Base-by-base conservation (phyloP, 2,797 vertebrate genomes). In the Phylloscopus collybita region DNA sequence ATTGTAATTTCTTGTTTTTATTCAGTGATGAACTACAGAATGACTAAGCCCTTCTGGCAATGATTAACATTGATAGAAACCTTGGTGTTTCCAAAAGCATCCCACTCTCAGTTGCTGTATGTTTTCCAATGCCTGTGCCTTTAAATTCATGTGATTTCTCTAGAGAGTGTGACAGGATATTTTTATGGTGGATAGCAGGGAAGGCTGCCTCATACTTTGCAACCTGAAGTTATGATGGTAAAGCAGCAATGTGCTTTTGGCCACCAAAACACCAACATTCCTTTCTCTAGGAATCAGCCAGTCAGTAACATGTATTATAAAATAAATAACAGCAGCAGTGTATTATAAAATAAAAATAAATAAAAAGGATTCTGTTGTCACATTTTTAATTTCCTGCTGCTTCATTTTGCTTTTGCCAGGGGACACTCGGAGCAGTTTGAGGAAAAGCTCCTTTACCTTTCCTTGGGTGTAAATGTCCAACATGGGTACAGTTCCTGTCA, bases 251-350 rank as follows among this genome's bases (percentile, higher is more conserved):
- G 56, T 86, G 49, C 34, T 92, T 88, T 73, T 82, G 80, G 53
- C 83, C 40, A 29, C 34, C 34, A 64, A 27, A 76, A 82, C 4
- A 21, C 29, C 27, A 65, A 30, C 11, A 3, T 62, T 90, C 8
- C 29, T 84, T 82, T 86, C 57, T 74, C 45, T 38, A 60, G 51
- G 54, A 74, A 51, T 42, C 36, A 45, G 45, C 54, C 22, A 57
- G 62, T 30, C 20, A 1, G 0, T 83, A 44, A 34, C 5, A 3
- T 0, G 1, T 0, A 3, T 34, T 34, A 34, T 34, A 34, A 34
- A 34, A 34, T 34, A 34, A 34, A 34, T 36, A 27, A 40, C 34
- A 69, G 54, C 16, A 62, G 53, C 19, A 47, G 29, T 0, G 0
- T 57, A 22, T 25, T 61, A 18, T 34, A 13, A 8, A 42, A 36